These are phyloP conservation scores for Archilochus colubris DNA, from an alignment of 2,113 vertebrate species.

Conservation along the genomic window DNA sequence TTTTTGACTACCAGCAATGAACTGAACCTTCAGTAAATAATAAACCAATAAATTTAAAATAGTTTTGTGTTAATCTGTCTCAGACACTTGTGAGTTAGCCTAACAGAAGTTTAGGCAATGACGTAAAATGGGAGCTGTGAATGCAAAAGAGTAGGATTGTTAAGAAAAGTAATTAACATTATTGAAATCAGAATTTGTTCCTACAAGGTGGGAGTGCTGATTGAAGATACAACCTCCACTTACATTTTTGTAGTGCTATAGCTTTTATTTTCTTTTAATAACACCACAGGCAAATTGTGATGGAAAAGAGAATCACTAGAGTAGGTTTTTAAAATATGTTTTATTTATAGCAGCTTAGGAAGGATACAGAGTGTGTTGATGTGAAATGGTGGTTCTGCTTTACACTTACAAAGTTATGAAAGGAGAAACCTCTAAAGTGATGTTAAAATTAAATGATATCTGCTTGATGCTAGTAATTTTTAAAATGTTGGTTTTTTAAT, in stretches of 20 bases:
- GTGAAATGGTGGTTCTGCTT: not conserved
- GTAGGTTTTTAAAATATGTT: not conserved
- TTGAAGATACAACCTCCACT: not conserved
- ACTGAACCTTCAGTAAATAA: not conserved
- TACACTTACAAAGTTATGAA: not conserved
- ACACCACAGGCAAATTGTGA: not conserved
- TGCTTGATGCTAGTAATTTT: not conserved
- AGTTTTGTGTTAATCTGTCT: not conserved
- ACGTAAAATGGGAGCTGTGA: not conserved
- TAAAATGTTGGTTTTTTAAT: not conserved
- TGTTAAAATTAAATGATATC: not conserved
- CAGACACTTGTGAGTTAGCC: not conserved
- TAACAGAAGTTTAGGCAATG: not conserved
- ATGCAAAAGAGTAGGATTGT: not conserved
- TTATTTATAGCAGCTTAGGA: slow-evolving; percentile 10
- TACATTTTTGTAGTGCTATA: not conserved
- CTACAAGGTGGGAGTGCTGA: slow-evolving; percentile 28
- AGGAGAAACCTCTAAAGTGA: not conserved
- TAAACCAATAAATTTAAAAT: not conserved
- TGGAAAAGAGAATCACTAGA: not conserved
- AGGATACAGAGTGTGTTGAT: not conserved
- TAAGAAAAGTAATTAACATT: slow-evolving; percentile 17
- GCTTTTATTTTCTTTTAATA: not conserved
- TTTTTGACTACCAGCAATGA: not conserved
- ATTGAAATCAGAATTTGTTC: slow-evolving; percentile 30